These are phyloP conservation scores for Lagodon rhomboides DNA, from an alignment of 2,797 vertebrate genomes.

Conservation along the genomic window DNA sequence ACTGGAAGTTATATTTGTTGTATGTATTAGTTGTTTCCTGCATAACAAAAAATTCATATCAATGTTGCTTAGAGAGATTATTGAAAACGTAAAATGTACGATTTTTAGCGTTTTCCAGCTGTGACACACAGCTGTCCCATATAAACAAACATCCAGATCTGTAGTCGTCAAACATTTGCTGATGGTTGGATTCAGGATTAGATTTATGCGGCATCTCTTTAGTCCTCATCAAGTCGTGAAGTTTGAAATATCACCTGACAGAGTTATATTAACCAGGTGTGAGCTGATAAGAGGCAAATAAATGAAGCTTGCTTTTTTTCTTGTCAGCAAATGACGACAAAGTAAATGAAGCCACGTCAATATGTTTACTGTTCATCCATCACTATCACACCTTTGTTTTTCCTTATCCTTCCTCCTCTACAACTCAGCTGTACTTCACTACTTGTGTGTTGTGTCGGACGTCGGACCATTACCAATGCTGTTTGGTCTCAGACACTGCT, in stretches of 20 bases:
- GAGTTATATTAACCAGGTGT: too few species aligned
- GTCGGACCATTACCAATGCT: neutral
- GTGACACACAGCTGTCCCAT: neutral
- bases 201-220: neutral
- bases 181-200: neutral
- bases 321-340: neutral
- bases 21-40: neutral
- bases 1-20: neutral
- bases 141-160: conserved; percentile 7
- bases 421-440: neutral
- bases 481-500: neutral
- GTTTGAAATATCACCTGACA: neutral
- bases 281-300: neutral
- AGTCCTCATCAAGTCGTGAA: neutral
- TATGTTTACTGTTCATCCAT: neutral
- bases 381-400: neutral
- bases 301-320: neutral
- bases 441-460: neutral
- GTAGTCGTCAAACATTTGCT: neutral
- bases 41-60: neutral
- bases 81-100: neutral
- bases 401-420: neutral
- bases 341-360: neutral
- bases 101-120: neutral
- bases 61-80: neutral